Evolutionary conservation across 2,888 invertebrate species (phyloP).

Genomic region (Pandemis cinnamomeana): DNA sequence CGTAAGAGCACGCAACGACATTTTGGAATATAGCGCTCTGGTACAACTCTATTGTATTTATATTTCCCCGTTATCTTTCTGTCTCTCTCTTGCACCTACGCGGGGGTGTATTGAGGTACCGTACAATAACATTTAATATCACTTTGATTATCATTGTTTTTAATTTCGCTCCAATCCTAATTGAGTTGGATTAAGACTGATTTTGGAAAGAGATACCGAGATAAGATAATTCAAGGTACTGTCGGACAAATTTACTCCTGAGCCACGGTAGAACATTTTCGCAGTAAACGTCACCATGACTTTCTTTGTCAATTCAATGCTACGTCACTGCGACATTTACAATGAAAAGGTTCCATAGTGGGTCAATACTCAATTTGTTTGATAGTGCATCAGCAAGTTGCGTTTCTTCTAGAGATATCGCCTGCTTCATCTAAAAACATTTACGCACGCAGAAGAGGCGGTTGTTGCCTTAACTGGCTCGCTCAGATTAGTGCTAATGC

Average conservation of each 20-base stretch:
- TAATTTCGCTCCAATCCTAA: background rate
- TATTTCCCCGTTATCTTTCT: constrained; percentile 16
- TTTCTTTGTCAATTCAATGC: too few species aligned
- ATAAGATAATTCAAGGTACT: background rate
- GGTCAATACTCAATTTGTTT: too few species aligned
- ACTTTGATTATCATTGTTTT: constrained; percentile 1
- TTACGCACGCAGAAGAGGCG: too few species aligned
- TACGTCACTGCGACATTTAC: too few species aligned
- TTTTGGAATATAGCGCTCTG: background rate
- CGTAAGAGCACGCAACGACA: constrained; percentile 11
- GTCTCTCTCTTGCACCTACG: background rate
- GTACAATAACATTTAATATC: background rate
- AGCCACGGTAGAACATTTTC: too few species aligned
- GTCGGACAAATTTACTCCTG: too few species aligned
- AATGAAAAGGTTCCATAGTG: too few species aligned
- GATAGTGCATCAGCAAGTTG: too few species aligned
- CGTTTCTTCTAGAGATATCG: background rate
- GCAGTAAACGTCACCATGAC: too few species aligned
- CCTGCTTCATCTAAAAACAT: background rate
- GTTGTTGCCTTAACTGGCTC: too few species aligned
- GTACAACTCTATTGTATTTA: constrained; percentile 17
- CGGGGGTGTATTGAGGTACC: background rate
- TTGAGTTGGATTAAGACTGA: background rate
- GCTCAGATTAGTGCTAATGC: too few species aligned
- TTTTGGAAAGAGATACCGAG: background rate